Conservation (phyloP, 2,113 vertebrate species). For the Lethenteron reissneri region DNA sequence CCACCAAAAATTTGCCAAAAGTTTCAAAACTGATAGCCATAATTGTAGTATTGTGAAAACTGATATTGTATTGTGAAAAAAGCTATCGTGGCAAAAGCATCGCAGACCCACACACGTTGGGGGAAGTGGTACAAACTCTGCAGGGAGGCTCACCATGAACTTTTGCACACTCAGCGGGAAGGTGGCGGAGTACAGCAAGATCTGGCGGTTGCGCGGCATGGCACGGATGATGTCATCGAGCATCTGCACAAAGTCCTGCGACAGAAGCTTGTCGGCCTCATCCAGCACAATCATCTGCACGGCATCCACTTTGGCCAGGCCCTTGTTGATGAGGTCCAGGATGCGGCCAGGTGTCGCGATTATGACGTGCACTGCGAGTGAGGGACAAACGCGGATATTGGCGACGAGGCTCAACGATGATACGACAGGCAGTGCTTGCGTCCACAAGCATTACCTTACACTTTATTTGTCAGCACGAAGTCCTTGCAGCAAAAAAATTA, state of each 20-base stretch:
- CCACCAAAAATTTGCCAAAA: no score
- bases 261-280: constrained; percentile 95
- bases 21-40: no score
- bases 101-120: no score
- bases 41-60: no score
- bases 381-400: constrained; percentile 11
- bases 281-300: constrained; percentile 97
- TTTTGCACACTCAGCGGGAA: constrained; percentile 97
- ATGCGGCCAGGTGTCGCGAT: constrained; percentile 95
- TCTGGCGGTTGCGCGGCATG: constrained; percentile 86
- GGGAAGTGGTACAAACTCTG: neutral
- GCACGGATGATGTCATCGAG: constrained; percentile 95
- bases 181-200: constrained; percentile 90
- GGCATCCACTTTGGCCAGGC: constrained; percentile 85
- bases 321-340: constrained; percentile 98
- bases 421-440: no score
- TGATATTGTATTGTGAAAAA: no score
- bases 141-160: constrained; percentile 53
- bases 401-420: neutral
- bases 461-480: no score
- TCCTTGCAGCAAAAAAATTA: no score
- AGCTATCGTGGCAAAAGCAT: no score
- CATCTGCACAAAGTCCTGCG: constrained; percentile 97
- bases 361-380: constrained; percentile 61
- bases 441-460: no score